phyloP scores from a whole-genome alignment of 2,113 vertebrate species.

The Microcebus tavaratra region DNA sequence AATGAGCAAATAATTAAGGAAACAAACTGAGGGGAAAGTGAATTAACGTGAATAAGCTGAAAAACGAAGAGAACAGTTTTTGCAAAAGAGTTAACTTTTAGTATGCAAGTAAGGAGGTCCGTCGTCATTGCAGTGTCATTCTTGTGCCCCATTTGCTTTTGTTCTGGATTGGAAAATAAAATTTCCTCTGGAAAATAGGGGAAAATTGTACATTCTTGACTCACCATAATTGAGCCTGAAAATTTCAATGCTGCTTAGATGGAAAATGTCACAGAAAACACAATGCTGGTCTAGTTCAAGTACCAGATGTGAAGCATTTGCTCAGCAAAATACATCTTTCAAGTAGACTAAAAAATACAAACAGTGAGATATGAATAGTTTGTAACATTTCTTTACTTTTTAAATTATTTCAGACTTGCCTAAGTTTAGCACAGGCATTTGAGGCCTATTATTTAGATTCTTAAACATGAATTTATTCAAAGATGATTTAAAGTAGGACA shows the following conservation, averaged over 20 bases:
- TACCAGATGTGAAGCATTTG: conserved; percentile 8
- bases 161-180: neutral
- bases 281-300: neutral
- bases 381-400: neutral
- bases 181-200: neutral
- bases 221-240: conserved; percentile 52
- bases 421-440: neutral
- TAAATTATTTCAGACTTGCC: neutral
- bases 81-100: neutral
- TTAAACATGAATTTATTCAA: neutral
- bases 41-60: neutral
- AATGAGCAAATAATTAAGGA: neutral
- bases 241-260: conserved; percentile 18
- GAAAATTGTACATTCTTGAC: conserved; percentile 30
- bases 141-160: neutral
- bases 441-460: neutral
- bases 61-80: neutral
- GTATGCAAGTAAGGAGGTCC: neutral
- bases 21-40: neutral
- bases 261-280: conserved; percentile 38
- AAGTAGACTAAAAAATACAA: conserved; percentile 22
- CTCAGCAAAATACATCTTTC: neutral
- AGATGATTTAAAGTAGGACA: neutral
- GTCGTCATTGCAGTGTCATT: neutral
- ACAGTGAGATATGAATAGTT: neutral